Conservation (phyloP, 64 coral and sea anemone genomes). For the Montipora sp. region DNA sequence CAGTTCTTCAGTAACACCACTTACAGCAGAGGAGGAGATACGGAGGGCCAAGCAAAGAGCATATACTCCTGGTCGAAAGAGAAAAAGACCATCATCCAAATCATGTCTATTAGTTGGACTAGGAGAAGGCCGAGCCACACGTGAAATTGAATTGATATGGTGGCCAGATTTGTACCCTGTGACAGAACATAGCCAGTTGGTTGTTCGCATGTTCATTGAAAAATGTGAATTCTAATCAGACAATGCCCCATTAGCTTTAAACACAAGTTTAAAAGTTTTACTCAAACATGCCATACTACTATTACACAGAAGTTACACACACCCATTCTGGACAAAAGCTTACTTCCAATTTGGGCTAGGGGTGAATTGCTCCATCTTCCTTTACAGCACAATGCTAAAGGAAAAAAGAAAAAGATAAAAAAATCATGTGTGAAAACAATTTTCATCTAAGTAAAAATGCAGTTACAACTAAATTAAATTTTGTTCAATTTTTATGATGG, state of each 20-base stretch:
- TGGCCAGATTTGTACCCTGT: slow-evolving; percentile 38
- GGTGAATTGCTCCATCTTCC: not conserved
- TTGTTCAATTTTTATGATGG: not conserved
- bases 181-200: slow-evolving; percentile 18
- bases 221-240: slow-evolving; percentile 29
- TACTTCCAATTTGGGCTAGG: not conserved
- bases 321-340: not conserved
- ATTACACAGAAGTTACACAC: not conserved
- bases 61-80: not conserved
- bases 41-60: not conserved
- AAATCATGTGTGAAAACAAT: not conserved
- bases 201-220: slow-evolving; percentile 13
- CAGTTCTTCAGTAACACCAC: not conserved
- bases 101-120: not conserved
- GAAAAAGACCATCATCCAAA: slow-evolving; percentile 23
- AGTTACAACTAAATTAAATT: not conserved
- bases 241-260: not conserved
- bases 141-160: slow-evolving; percentile 46
- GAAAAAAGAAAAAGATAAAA: no score
- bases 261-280: not conserved
- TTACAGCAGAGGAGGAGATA: slow-evolving; percentile 5
- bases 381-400: not conserved
- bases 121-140: slow-evolving; percentile 33
- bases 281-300: not conserved
- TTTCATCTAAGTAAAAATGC: not conserved